Percentiles rank a stretch among this genome's conserved stretches.
phyloP scores from a whole-genome alignment of 2,888 invertebrate genomes.

The Xestia sexstrigata region DNA sequence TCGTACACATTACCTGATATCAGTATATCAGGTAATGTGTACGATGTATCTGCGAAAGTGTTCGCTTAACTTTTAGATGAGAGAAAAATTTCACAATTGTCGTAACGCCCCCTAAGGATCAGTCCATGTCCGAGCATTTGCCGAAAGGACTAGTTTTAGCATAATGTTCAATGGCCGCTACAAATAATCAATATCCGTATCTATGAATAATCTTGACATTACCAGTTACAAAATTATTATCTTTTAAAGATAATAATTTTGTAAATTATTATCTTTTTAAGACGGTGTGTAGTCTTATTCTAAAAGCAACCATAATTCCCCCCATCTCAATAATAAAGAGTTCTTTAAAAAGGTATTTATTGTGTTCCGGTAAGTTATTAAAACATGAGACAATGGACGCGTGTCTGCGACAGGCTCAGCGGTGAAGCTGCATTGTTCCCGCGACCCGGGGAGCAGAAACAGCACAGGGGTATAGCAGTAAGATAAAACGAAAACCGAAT shows the following conservation, averaged over 20 bases:
- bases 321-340: conserved; percentile 8
- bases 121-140: neutral
- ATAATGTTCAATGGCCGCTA: neutral
- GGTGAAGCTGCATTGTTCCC: conserved; percentile 62
- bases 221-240: neutral
- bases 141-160: neutral
- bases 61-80: neutral
- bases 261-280: neutral
- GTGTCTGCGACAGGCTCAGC: conserved; percentile 61
- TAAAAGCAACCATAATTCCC: conserved; percentile 9
- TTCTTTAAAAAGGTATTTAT: conserved; percentile 57
- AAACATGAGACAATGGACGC: conserved; percentile 64
- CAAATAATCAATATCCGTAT: neutral
- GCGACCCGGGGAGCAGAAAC: conserved; percentile 23
- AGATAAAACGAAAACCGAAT: neutral
- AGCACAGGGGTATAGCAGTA: conserved; percentile 33
- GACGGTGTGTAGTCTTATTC: neutral
- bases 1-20: too few relatives aligned
- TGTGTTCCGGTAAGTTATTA: conserved; percentile 67
- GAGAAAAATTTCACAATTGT: neutral
- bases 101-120: neutral
- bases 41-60: neutral
- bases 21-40: neutral
- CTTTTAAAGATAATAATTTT: neutral
- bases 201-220: neutral